A percentile compares a stretch with the other conserved stretches of the same genome.
Evolutionary conservation across 1,140 invertebrate genomes (phyloP).

Genomic region (Leucophenga varia): DNA sequence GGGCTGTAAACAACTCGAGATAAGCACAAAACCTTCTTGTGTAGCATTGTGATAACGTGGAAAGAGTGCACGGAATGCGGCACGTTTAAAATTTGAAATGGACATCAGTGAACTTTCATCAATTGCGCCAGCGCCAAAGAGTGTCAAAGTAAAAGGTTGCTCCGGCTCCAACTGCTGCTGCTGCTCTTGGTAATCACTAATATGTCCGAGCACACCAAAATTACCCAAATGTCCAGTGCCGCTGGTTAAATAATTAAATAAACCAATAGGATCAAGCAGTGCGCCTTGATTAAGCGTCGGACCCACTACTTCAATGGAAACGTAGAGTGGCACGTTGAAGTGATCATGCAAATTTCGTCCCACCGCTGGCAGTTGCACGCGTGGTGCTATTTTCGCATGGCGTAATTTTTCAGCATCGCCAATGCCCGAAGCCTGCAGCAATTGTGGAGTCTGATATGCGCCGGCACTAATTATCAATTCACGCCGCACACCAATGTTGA

Average conservation of each 20-base stretch:
- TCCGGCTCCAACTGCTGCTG: constrained; percentile 57
- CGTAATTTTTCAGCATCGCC: constrained; percentile 60
- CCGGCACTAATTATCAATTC: constrained; percentile 74
- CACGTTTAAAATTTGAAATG: constrained; percentile 67
- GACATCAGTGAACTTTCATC: constrained; percentile 66
- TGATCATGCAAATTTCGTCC: constrained; percentile 73
- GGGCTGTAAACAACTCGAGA: constrained; percentile 68
- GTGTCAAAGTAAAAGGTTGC: constrained; percentile 59
- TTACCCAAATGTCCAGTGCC: constrained; percentile 62
- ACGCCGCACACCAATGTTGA: constrained; percentile 61
- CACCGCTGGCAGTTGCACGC: constrained; percentile 61
- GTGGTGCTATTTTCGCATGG: constrained; percentile 59
- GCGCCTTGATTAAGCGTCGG: constrained; percentile 63
- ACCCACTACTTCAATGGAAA: constrained; percentile 64
- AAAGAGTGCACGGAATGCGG: constrained; percentile 66
- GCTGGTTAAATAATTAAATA: constrained; percentile 65
- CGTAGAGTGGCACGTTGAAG: constrained; percentile 68
- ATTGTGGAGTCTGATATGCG: constrained; percentile 68
- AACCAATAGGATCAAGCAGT: constrained; percentile 60
- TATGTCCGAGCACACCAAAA: constrained; percentile 64
- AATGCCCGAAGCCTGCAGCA: constrained; percentile 72
- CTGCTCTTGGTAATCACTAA: constrained; percentile 35
- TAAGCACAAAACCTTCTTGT: constrained; percentile 69
- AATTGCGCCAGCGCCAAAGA: constrained; percentile 69
- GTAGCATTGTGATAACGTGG: constrained; percentile 63